A percentile compares a stretch with the other conserved stretches of the same genome.
These are phyloP conservation scores for Littorina saxatilis DNA, from an alignment of 1,140 invertebrate species.

Conservation along the genomic window DNA sequence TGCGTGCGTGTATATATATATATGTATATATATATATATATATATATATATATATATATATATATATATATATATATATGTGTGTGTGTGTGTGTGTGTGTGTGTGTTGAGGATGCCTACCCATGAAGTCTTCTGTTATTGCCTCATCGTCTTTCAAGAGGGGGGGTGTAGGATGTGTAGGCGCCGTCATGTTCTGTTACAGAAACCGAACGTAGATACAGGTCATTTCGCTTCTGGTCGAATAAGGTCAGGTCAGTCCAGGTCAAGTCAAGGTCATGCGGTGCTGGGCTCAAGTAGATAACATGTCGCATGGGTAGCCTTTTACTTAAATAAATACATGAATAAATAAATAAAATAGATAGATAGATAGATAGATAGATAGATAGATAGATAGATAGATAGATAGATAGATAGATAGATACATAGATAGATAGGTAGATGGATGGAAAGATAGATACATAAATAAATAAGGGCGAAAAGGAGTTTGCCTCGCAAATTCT, in stretches of 20 bases:
- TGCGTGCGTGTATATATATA: not conserved
- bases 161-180: constrained; percentile 35
- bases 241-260: not conserved
- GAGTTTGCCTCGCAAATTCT: not conserved
- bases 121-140: constrained; percentile 40
- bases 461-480: not conserved
- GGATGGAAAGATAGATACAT: not conserved
- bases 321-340: not conserved
- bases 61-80: not conserved
- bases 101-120: not conserved
- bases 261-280: not conserved
- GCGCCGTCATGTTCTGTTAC: constrained; percentile 30
- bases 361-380: no score
- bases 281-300: not conserved
- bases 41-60: not conserved
- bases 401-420: not conserved
- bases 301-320: not conserved
- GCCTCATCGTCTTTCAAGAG: constrained; percentile 36
- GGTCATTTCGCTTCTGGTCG: not conserved
- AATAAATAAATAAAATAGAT: not conserved
- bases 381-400: no score
- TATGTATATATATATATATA: not conserved
- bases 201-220: not conserved
- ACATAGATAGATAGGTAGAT: not conserved
- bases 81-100: not conserved